Evolutionary conservation across 2,888 invertebrate genomes (phyloP), one percentile per base, ranked within the genome.

Genomic region (Drosophila pegasa): DNA sequence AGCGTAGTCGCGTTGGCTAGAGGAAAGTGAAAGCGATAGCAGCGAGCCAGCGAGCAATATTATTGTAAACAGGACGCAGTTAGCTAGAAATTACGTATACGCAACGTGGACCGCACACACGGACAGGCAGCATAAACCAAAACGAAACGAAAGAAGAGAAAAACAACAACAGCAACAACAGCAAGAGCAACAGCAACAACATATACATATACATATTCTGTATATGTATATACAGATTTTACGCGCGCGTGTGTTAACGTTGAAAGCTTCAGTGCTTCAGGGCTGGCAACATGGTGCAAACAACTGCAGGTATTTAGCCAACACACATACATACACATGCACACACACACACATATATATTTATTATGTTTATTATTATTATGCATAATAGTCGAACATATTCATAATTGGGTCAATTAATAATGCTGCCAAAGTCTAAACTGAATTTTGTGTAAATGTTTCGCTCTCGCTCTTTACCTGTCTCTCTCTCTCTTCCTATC

Each of bases 251-350:
- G 75, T 75, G 69, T 75, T 57, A 78, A 78, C 74, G 58, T 57
- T 60, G 43, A 75, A 75, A 75, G 79, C 75, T 75, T 67, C 52
- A 37, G 56, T 57, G 75, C 66, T 73, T 75, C 56, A 50, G 16
- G 31, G 31, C 79, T 40, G 52, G 54, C 76, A 80, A 80, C 84
- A 83, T 83, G 83, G 89, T 88, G 87, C 89, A 88, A 87, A 87
- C 78, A 78, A 83, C 55, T 84, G 81, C 83, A 83, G 83, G 83
- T 83, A 83, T 61, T 74, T 77, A 63, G 63, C 31, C 33, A 9
- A 25, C 33, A 50, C 22, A 50, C n/a, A 22, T 1, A 33, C 14
- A 22, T 1, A n/a, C 10, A 18, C n/a, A 22, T 2, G n/a, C 3
- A 43, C 9, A 12, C 7, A 16, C 3, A 31, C 4, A 4, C 31